Base-by-base conservation (phyloP, 2,888 invertebrate species). In the Chirona hameri region DNA sequence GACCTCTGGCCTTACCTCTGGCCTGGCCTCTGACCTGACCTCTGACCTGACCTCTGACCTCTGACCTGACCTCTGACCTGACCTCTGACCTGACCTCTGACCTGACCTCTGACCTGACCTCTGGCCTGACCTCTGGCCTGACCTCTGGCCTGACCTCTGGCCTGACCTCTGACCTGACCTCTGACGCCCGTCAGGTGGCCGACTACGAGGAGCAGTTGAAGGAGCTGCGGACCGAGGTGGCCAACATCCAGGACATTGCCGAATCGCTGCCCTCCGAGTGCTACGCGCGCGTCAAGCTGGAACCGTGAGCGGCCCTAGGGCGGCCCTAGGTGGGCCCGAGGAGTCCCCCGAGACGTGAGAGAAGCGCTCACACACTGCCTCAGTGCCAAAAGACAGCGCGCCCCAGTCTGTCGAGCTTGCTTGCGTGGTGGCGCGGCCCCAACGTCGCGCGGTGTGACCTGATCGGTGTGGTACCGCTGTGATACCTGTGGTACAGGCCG, bases 221-320 rank as follows among this genome's bases (percentile, higher is more conserved):
- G 79, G 89, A 91, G 83, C 90, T 97, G 21, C 89, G 91, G 84
- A 89, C 89, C 2, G 96, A 97, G 88, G 96, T 97, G 7, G 91
- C 91, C 14, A 96, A 96, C 87, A 92, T 97, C 82, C 92, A 93
- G 86, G 91, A 92, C 82, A 97, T 98, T 86, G 90, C 93, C 1
- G 91, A 92, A 82, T 91, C 95, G 83, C 90, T 98, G 84, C 98
- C 97, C 0, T 90, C 91, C 55, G 85, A 83, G 39, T 85, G 85
- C 55, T 85, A 81, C 81, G 83, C 84, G 65, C 85, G 84, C 39
- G 83, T 83, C 52, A 83, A 84, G 60, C 65, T 85, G 79, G 85
- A 85, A 81, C 83, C 84, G 39, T 85, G 84, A 76, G 24, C 12
- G 46, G 39, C 24, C 29, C 4, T 29, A 10, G 3, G 29, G 69